These are phyloP conservation scores for Philonicus albiceps DNA, from an alignment of 2,888 invertebrate species.

Conservation along the genomic window DNA sequence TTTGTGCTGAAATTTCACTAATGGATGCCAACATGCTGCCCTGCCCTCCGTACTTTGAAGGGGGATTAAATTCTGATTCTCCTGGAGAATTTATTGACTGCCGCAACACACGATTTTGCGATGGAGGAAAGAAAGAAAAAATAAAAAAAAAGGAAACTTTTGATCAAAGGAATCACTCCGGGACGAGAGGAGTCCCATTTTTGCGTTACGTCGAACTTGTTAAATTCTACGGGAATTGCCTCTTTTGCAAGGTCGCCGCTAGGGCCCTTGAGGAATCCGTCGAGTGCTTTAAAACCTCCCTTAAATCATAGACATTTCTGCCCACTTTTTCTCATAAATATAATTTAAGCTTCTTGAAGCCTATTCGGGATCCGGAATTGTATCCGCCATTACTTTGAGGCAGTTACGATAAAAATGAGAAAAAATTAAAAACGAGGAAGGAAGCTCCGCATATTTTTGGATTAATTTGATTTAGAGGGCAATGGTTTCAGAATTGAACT, in stretches of 20 bases:
- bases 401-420: not conserved
- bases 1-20: conserved; percentile 14
- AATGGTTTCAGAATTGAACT: not conserved
- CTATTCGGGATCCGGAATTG: not conserved
- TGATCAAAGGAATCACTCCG: not conserved
- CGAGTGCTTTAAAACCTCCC: not conserved
- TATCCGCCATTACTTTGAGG: not conserved
- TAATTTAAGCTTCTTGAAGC: not conserved
- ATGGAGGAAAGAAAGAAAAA: not conserved
- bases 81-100: not conserved
- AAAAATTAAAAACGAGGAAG: not conserved
- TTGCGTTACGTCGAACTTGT: not conserved
- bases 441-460: not conserved
- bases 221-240: not conserved
- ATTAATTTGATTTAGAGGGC: not conserved
- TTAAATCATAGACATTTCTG: not conserved
- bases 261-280: not conserved
- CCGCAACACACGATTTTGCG: not conserved
- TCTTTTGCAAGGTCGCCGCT: not conserved
- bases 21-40: conserved; percentile 8
- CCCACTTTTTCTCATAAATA: not conserved
- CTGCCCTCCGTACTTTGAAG: not conserved
- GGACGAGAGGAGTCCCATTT: not conserved
- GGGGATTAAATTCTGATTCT: not conserved
- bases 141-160: not conserved